Base-by-base conservation (phyloP, 2,797 vertebrate genomes). In the Psittacula echo region DNA sequence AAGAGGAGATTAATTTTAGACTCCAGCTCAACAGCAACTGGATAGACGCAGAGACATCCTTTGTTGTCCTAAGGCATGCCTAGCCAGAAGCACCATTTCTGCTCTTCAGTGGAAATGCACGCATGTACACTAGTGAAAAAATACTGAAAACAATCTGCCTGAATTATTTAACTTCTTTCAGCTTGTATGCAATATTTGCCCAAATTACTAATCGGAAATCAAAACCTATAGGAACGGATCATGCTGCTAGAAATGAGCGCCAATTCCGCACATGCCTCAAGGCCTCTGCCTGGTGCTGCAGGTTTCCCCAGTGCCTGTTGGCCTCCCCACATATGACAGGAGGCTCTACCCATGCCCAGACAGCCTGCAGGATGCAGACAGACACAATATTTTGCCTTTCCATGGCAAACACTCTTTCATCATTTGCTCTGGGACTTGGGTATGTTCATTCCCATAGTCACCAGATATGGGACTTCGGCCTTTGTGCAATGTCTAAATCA, bases 301-400 rank as follows among this genome's bases (percentile, higher is more conserved):
- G 58, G 17, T 48, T 54, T 11, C 44, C 27, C 12, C 42, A n/a
- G 70, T 7, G 3, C 39, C 70, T 13, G 6, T 9, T 20, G 47
- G n/a, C 12, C 26, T 15, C 44, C 27, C 20, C 42, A 18, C 0
- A 0, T 37, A 68, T 0, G 26, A 42, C 6, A 37, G 34, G 16
- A 45, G 58, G 62, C 21, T 71, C 37, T 86, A 58, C 66, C 48
- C 0, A 0, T 1, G 1, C 17, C 29, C 45, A 42, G 17, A 19
- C 5, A 41, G 50, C 16, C 60, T 37, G 20, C 2, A 23, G 60
- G 26, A 82, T 1, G 3, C 24, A 26, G 24, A 73, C 18, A 26
- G 56, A 64, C 32, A 61, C 45, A 71, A 39, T 1, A 27, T 51
- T 68, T 26, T 65, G 53, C 26, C 27, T 21, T 71, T 16, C 54